phyloP scores from a whole-genome alignment of 2,113 vertebrate genomes.

The Paracanthobrama guichenoti region DNA sequence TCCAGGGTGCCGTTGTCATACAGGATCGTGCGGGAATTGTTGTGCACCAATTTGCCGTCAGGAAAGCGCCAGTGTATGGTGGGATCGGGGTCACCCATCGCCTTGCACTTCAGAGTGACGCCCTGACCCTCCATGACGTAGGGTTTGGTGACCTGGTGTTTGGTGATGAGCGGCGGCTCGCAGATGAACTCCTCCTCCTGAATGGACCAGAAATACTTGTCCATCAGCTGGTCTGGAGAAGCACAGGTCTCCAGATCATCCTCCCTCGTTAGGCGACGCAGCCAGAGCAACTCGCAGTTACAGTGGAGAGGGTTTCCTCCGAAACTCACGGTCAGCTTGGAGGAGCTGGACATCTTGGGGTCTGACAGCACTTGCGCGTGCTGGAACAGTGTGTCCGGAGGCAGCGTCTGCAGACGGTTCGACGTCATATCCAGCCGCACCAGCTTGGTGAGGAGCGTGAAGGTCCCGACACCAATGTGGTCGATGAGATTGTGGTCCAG shows the following conservation, averaged over 20 bases:
- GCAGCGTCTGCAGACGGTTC: conserved; percentile 90
- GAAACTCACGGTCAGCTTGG: conserved; percentile 83
- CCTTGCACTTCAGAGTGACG: conserved; percentile 85
- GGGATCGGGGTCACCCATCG: conserved; percentile 86
- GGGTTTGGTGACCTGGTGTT: conserved; percentile 77
- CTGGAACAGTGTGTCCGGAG: conserved; percentile 84
- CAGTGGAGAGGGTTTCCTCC: conserved; percentile 92
- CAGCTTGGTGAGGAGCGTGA: conserved; percentile 86
- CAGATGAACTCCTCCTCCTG: conserved; percentile 92
- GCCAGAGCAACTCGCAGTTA: conserved; percentile 92
- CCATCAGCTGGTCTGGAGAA: conserved; percentile 87
- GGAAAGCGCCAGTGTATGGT: conserved; percentile 90
- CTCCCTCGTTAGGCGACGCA: conserved; percentile 82
- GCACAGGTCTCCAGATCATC: conserved; percentile 92
- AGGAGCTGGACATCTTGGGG: conserved; percentile 76
- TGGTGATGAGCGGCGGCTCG: conserved; percentile 85
- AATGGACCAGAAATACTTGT: conserved; percentile 93
- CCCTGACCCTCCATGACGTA: conserved; percentile 89
- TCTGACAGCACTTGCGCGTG: conserved; percentile 79
- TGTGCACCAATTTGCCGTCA: conserved; percentile 88
- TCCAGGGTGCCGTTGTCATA: conserved; percentile 88
- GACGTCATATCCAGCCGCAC: conserved; percentile 92
- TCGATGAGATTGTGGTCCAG: conserved; percentile 94
- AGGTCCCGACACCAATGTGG: conserved; percentile 84
- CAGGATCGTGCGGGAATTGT: conserved; percentile 82